Evolutionary conservation across 2,888 invertebrate genomes (phyloP).

Genomic region (Thymelicus lineola): DNA sequence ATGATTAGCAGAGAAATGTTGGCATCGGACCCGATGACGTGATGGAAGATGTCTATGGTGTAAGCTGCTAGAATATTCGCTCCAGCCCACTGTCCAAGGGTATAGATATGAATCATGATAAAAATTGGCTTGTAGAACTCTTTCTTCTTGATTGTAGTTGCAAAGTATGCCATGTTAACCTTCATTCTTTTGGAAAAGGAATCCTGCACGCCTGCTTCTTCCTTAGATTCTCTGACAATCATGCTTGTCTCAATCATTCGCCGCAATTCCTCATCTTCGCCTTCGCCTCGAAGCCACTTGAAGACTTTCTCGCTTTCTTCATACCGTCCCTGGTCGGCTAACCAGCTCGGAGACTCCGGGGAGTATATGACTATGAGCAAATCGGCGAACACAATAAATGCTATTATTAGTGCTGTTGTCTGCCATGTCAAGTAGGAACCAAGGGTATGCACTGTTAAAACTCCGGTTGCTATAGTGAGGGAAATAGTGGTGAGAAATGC

Average conservation of each 20-base stretch:
- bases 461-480: conserved; percentile 84
- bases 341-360: conserved; percentile 88
- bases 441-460: conserved; percentile 84
- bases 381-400: conserved; percentile 71
- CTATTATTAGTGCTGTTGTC: conserved; percentile 77
- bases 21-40: conserved; percentile 57
- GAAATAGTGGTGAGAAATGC: conserved; percentile 85
- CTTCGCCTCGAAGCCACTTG: conserved; percentile 82
- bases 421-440: conserved; percentile 86
- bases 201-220: conserved; percentile 48
- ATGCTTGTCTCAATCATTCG: conserved; percentile 62
- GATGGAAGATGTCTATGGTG: conserved; percentile 61
- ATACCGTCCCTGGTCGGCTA: conserved; percentile 82
- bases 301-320: conserved; percentile 83
- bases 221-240: conserved; percentile 53
- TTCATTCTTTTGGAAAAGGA: conserved; percentile 51
- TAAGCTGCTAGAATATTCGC: conserved; percentile 64
- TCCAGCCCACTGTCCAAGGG: conserved; percentile 65
- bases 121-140: conserved; percentile 67
- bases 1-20: conserved; percentile 63
- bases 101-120: conserved; percentile 66
- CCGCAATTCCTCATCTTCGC: conserved; percentile 64
- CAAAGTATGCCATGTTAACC: conserved; percentile 53
- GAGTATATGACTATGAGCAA: conserved; percentile 66
- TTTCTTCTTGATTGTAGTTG: conserved; percentile 55